phyloP scores from a whole-genome alignment of 2,797 vertebrate species.

The Caiman crocodilus region DNA sequence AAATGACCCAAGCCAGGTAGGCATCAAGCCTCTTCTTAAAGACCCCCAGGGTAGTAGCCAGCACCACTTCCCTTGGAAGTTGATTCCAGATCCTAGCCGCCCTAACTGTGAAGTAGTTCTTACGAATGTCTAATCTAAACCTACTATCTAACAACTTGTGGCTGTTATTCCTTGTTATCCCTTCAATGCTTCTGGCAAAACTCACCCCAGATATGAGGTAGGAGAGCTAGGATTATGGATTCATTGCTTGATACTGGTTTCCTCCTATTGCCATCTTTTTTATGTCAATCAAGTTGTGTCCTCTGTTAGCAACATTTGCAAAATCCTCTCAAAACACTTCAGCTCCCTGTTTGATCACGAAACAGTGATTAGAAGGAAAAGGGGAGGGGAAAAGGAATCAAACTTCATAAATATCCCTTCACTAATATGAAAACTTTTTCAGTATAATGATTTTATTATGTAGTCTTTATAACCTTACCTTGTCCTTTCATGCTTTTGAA shows the following conservation, averaged over 20 bases:
- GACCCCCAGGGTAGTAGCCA: no score
- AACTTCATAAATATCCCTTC: background rate
- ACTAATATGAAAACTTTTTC: no score
- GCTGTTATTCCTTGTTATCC: background rate
- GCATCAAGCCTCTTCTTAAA: no score
- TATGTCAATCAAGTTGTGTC: background rate
- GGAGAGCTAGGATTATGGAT: background rate
- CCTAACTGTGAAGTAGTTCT: no score
- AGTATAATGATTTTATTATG: background rate
- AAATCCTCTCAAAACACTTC: constrained; percentile 23
- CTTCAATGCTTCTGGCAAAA: background rate
- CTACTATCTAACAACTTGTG: no score
- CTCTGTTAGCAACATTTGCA: constrained; percentile 13
- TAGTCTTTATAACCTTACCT: background rate
- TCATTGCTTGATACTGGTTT: background rate
- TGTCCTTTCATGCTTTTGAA: constrained; percentile 38
- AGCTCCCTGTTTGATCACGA: background rate
- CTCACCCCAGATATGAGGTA: background rate
- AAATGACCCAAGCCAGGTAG: no score
- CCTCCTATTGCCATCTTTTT: constrained; percentile 1
- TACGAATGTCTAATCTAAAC: no score
- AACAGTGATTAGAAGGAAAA: background rate
- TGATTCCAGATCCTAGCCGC: no score
- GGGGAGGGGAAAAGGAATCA: background rate
- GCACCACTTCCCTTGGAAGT: no score